A percentile compares a stretch with the other conserved stretches of the same genome.
phyloP scores from a whole-genome alignment of 2,113 vertebrate genomes.

The Lycaon pictus region DNA sequence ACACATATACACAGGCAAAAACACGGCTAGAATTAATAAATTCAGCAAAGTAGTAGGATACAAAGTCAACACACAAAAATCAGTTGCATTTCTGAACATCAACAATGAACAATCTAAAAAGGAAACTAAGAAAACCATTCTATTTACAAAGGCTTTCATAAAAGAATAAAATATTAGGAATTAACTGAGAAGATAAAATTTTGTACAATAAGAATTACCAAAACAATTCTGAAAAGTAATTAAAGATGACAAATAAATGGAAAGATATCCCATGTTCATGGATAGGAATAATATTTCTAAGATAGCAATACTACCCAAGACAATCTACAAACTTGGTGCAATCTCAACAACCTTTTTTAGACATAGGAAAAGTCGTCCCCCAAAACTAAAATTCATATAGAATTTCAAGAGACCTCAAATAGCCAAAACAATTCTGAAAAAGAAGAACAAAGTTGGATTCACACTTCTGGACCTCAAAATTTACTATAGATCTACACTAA shows the following conservation, averaged over 20 bases:
- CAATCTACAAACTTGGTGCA: background rate
- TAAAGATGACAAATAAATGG: background rate
- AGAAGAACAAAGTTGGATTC: background rate
- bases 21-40: background rate
- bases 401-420: background rate
- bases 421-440: background rate
- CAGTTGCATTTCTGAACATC: background rate
- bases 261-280: background rate
- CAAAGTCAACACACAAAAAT: background rate
- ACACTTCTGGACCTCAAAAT: background rate
- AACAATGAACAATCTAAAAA: background rate
- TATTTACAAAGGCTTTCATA: background rate
- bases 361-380: background rate
- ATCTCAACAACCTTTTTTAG: background rate
- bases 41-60: background rate
- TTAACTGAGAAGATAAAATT: background rate
- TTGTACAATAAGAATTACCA: background rate
- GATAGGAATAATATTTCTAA: background rate
- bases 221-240: background rate
- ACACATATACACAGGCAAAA: background rate
- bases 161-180: background rate
- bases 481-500: background rate
- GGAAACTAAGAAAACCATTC: background rate
- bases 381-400: background rate
- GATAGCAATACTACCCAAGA: background rate